Evolutionary conservation across 2,888 invertebrate genomes (phyloP).

Genomic region (Hypomecis punctinalis): DNA sequence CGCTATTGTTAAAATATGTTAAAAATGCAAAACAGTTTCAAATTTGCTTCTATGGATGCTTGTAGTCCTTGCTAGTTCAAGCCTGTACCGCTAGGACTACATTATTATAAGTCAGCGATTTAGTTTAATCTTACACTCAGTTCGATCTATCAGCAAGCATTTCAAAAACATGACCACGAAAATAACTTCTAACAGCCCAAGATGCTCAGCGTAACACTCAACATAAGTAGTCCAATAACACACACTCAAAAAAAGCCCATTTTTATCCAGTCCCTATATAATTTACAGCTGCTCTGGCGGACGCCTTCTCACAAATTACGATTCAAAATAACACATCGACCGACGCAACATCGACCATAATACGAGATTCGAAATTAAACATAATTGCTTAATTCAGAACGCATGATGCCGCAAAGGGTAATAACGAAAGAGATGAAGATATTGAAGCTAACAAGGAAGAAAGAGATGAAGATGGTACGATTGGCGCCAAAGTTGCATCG

Average conservation of each 20-base stretch:
- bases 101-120: too few species aligned
- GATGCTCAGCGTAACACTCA: constrained; percentile 42
- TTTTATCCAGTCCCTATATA: constrained; percentile 58
- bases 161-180: constrained; percentile 9
- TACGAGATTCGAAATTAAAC: constrained; percentile 82
- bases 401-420: constrained; percentile 50
- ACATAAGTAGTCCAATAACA: constrained; percentile 45
- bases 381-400: constrained; percentile 84
- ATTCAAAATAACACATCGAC: constrained; percentile 83
- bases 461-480: constrained; percentile 54
- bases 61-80: too few species aligned
- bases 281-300: constrained; percentile 83
- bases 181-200: constrained; percentile 31
- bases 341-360: constrained; percentile 72
- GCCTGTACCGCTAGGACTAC: too few species aligned
- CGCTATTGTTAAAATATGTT: too few species aligned
- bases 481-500: constrained; percentile 51
- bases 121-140: background rate
- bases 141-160: background rate
- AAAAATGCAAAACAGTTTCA: too few species aligned
- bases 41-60: too few species aligned
- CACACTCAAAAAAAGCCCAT: constrained; percentile 38
- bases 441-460: constrained; percentile 42
- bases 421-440: constrained; percentile 58
- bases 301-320: constrained; percentile 84